These are phyloP conservation scores for Drosophila tsacasi DNA, from an alignment of 1,140 invertebrate species.

Conservation along the genomic window DNA sequence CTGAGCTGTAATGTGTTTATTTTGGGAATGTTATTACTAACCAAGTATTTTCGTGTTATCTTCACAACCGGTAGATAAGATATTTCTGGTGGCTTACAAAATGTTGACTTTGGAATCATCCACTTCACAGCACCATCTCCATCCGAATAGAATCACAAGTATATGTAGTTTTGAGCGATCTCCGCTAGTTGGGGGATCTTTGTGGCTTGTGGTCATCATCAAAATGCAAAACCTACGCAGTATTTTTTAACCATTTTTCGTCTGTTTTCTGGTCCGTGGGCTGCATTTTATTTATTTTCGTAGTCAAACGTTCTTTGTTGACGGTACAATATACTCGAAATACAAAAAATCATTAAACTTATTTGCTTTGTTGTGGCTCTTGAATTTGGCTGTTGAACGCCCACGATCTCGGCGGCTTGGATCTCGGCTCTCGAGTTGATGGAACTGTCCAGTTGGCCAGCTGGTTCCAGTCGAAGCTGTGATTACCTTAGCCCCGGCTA, in stretches of 20 bases:
- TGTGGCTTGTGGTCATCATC: slow-evolving; percentile 63
- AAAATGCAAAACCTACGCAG: slow-evolving; percentile 78
- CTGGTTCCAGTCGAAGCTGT: slow-evolving; percentile 29
- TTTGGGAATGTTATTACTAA: slow-evolving; percentile 18
- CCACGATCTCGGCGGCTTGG: slow-evolving; percentile 22
- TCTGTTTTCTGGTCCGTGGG: slow-evolving; percentile 56
- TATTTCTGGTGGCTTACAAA: slow-evolving; percentile 21
- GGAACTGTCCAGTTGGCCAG: slow-evolving; percentile 30
- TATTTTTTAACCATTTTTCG: slow-evolving; percentile 40
- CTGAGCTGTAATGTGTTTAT: not conserved
- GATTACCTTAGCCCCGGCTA: slow-evolving; percentile 63
- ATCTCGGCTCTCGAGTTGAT: slow-evolving; percentile 43
- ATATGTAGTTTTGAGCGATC: slow-evolving; percentile 25
- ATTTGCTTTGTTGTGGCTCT: slow-evolving; percentile 63
- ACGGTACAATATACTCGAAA: slow-evolving; percentile 28
- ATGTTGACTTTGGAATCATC: slow-evolving; percentile 11
- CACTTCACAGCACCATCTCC: slow-evolving; percentile 2
- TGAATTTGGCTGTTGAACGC: slow-evolving; percentile 55
- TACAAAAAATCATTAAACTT: slow-evolving; percentile 56
- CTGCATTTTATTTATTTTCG: slow-evolving; percentile 73
- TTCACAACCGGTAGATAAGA: slow-evolving; percentile 7
- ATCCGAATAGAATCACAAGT: slow-evolving; percentile 26
- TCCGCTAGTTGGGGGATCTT: slow-evolving; percentile 27
- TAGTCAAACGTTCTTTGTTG: slow-evolving; percentile 81
- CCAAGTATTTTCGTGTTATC: slow-evolving; percentile 12